Base-by-base conservation (phyloP, 2,113 vertebrate genomes). In the Smithornis capensis region DNA sequence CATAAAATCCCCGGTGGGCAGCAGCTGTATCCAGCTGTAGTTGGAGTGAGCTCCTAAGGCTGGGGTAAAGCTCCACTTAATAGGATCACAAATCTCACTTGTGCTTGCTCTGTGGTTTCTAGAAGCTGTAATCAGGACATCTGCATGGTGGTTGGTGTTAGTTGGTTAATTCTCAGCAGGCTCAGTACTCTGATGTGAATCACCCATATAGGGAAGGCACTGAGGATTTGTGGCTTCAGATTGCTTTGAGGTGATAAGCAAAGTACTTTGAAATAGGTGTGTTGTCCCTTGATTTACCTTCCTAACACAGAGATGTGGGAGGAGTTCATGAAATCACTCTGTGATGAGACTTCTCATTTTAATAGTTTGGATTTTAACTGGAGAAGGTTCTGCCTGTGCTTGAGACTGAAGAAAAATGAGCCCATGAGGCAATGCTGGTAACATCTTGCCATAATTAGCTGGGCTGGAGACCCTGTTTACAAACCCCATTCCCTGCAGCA, bases 381-480 rank as follows among this genome's bases (percentile, higher is more conserved):
- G 10, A 45, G 76, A 14, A 60, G 1, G 1, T 78, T 80, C 73
- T 50, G 4, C 7, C 15, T 31, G 2, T 42, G n/a, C 50, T 49
- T 60, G 71, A 70, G 40, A 24, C 59, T 70, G 82, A 37, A 74
- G 50, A 50, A 87, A 37, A 38, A 75, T 17, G 18, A 84, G 52
- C 6, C 4, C 2, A 1, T 2, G 57, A 40, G 44, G 5, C 13
- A 53, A 5, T 6, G 22, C 14, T 49, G 59, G 23, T 33, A n/a
- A 35, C 21, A 42, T 6, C 16, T 65, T 25, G 13, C 12, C n/a
- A 13, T 6, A 22, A 7, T 37, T 25, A 62, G 14, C 12, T 52
- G 83, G 38, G 40, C 53, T 79, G n/a, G n/a, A 53, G 16, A 27
- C 19, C 29, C 56, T 59, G 4, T 16, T n/a, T 38, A 5, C 35